These are phyloP conservation scores for Drosophila affinis DNA, from an alignment of 2,888 invertebrate species.

Conservation along the genomic window DNA sequence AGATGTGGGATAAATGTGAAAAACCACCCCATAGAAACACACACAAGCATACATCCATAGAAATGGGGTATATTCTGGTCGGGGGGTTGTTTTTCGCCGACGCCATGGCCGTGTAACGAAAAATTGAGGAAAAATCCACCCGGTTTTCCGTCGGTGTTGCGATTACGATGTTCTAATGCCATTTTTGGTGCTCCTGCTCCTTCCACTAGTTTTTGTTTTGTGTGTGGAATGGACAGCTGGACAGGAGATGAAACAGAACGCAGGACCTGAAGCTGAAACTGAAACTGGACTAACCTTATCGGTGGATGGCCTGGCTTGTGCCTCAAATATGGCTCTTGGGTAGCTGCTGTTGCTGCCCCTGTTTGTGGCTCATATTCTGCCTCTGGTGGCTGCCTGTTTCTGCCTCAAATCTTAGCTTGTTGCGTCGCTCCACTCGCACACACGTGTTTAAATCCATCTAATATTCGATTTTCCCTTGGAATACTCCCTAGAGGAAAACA, in stretches of 20 bases:
- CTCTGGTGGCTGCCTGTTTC: neutral
- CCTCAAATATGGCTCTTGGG: conserved; percentile 2
- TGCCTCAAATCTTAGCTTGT: conserved; percentile 1
- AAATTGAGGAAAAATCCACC: conserved; percentile 70
- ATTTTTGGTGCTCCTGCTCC: conserved; percentile 62
- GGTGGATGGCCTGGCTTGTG: conserved; percentile 24
- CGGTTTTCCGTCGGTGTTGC: conserved; percentile 46
- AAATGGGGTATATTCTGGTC: conserved; percentile 52
- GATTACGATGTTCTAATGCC: conserved; percentile 75
- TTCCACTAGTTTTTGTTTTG: conserved; percentile 17
- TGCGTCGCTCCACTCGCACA: conserved; percentile 7
- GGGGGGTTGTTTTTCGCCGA: conserved; percentile 71
- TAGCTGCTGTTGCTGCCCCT: neutral
- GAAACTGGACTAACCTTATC: conserved; percentile 60
- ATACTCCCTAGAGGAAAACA: conserved; percentile 61
- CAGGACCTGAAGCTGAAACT: conserved; percentile 25
- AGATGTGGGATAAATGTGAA: conserved; percentile 44
- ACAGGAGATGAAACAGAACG: conserved; percentile 15
- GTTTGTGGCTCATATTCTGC: neutral
- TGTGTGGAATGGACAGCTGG: conserved; percentile 51
- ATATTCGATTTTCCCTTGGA: conserved; percentile 16
- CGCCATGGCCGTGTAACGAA: conserved; percentile 46
- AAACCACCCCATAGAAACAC: conserved; percentile 57
- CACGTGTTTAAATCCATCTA: conserved; percentile 1
- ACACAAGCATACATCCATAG: conserved; percentile 31